Evolutionary conservation across 2,797 vertebrate species (phyloP).

Genomic region (Hyperoplus lanceolatus): DNA sequence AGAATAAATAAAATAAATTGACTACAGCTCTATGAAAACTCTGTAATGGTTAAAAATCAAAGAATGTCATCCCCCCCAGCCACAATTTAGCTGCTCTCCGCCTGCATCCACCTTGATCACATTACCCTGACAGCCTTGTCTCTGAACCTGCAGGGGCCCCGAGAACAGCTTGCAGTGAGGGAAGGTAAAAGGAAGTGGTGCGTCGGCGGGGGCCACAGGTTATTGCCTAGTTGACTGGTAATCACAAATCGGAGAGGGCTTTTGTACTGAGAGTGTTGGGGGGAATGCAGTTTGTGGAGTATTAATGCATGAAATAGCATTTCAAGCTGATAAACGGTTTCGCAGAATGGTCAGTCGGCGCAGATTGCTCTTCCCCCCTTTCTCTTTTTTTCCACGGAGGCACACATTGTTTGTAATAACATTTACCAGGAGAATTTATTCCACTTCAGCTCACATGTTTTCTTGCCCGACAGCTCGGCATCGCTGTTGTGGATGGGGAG

Average conservation of each 20-base stretch:
- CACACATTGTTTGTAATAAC: conserved; percentile 83
- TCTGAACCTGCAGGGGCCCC: conserved; percentile 79
- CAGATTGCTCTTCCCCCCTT: conserved; percentile 77
- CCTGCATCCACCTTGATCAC: conserved; percentile 94
- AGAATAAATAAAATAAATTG: conserved; percentile 99
- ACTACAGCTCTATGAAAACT: conserved; percentile 99
- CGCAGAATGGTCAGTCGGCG: conserved; percentile 71
- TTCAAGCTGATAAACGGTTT: conserved; percentile 87
- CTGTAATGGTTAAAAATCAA: conserved; percentile 99
- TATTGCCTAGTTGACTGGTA: conserved; percentile 85
- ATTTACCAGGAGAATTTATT: conserved; percentile 82
- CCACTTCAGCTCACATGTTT: conserved; percentile 75
- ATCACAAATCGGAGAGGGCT: conserved; percentile 84
- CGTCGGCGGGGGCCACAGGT: conserved; percentile 75
- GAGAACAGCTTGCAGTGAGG: conserved; percentile 57
- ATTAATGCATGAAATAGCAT: conserved; percentile 90
- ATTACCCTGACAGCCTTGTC: conserved; percentile 88
- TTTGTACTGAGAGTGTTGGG: conserved; percentile 75
- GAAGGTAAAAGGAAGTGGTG: conserved; percentile 70
- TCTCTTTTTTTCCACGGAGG: conserved; percentile 64
- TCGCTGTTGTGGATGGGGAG: conserved; percentile 49
- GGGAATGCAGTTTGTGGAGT: conserved; percentile 78
- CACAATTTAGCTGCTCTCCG: conserved; percentile 93
- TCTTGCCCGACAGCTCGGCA: conserved; percentile 64
- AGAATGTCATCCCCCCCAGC: conserved; percentile 93